These are phyloP conservation scores for Stichodactyla helianthus DNA, from an alignment of 64 coral and sea anemone species.

Conservation along the genomic window DNA sequence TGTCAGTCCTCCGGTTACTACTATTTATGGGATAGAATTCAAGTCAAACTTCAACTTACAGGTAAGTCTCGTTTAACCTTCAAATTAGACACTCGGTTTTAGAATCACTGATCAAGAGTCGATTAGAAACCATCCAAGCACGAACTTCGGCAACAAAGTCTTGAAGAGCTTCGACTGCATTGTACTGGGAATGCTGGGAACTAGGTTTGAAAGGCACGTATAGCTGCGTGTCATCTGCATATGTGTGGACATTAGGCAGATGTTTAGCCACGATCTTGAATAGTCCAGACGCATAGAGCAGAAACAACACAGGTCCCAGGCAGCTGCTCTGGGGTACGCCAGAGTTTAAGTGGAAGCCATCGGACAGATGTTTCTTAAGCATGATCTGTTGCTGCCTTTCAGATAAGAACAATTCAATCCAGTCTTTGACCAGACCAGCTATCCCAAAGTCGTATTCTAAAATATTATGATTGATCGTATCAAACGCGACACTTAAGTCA, in stretches of 20 bases:
- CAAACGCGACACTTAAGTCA: neutral
- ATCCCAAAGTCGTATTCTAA: neutral
- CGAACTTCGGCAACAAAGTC: neutral
- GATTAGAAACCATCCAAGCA: neutral
- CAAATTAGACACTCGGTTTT: neutral
- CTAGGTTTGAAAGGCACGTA: no score
- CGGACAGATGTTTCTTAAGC: neutral
- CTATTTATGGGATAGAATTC: no score
- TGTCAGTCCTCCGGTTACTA: no score
- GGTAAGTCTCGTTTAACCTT: no score
- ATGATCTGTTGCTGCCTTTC: slow-evolving; percentile 12
- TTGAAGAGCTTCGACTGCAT: neutral
- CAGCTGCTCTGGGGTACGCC: neutral
- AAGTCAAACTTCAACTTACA: no score
- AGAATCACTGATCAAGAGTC: neutral
- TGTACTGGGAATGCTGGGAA: no score
- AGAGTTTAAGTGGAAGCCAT: neutral
- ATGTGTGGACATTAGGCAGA: neutral
- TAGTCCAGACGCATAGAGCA: neutral
- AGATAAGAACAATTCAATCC: slow-evolving; percentile 1
- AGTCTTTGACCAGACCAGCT: neutral
- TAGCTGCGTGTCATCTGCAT: neutral
- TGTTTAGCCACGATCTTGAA: neutral
- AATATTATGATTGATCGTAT: neutral
- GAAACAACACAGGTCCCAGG: neutral